Evolutionary conservation across 2,113 vertebrate genomes (phyloP), one percentile per base, ranked within the genome.

Genomic region (Trematomus loennbergii): DNA sequence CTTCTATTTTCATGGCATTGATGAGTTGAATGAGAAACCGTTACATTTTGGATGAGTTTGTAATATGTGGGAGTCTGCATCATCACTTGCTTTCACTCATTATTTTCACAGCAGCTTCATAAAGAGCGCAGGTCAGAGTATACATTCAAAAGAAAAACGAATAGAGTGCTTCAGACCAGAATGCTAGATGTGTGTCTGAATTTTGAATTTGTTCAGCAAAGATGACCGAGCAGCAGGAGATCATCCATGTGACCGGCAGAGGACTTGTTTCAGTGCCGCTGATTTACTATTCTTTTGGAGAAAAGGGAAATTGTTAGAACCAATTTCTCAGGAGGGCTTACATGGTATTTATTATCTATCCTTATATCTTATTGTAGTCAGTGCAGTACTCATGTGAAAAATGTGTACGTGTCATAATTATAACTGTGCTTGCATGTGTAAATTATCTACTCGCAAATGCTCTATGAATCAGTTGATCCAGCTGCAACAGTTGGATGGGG

Each of bases 31-130:
- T 79, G 33, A 91, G 55, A 75, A 75, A 75, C 46, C 60, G 52
- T 90, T 83, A 88, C 89, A 87, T 84, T 85, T 83, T 60, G 58
- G 43, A 20, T 43, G 60, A 73, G 57, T 72, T 65, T 79, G 54
- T 68, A 72, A 80, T 77, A 67, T 72, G 79, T 84, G 74, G 81
- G 75, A 58, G 70, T 58, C 20, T 50, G 69, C 79, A 84, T 78
- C 68, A 81, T 76, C 15, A 5, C 52, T 61, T 60, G 40, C 66
- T 82, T 75, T 88, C 17, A 58, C n/a, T 58, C 62, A 68, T 75
- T 78, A 53, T 64, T 74, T 78, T 81, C 45, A 45, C 52, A 59
- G 36, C 72, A 11, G 12, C 58, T 72, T 80, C 17, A 18, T 25
- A 53, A 80, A 64, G 75, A 73, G 48, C 12, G 12, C 13, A 2